Percentiles rank a stretch among this genome's conserved stretches.
phyloP scores from a whole-genome alignment of 2,797 vertebrate species.

The Vireo griseus region DNA sequence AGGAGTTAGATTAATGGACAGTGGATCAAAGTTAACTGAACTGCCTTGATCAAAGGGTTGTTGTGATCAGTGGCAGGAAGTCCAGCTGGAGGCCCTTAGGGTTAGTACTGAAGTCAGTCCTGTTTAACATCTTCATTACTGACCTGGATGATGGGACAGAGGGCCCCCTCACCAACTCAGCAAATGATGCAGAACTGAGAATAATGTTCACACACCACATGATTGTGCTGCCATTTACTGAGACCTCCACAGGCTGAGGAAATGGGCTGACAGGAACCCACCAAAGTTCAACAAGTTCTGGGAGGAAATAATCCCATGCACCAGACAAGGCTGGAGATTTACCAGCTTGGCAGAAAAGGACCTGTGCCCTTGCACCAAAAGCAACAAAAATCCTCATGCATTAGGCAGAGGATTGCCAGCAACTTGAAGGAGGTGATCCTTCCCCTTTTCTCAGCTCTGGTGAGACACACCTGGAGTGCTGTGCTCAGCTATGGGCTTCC shows the following conservation, averaged over 20 bases:
- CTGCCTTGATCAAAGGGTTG: neutral
- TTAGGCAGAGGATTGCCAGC: neutral
- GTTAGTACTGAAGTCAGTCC: neutral
- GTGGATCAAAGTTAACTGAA: neutral
- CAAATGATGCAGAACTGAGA: neutral
- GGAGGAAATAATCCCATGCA: accelerated
- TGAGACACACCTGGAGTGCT: neutral
- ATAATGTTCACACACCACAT: neutral
- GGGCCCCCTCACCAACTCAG: neutral
- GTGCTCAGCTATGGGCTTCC: neutral
- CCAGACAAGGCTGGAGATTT: neutral
- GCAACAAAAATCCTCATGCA: neutral
- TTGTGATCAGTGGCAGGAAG: neutral
- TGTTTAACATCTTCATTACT: neutral
- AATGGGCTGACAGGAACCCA: neutral
- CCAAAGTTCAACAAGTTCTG: neutral
- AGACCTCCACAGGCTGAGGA: neutral
- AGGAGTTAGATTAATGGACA: neutral
- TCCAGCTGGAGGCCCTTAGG: neutral
- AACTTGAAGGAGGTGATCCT: neutral
- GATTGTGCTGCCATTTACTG: neutral
- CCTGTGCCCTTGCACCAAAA: neutral
- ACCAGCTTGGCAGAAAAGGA: neutral
- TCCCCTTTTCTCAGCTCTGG: neutral
- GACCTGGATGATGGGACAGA: neutral